Evolutionary conservation across 1,140 invertebrate species (phyloP), one percentile per base, ranked within the genome.

Genomic region (Ectropis grisescens): DNA sequence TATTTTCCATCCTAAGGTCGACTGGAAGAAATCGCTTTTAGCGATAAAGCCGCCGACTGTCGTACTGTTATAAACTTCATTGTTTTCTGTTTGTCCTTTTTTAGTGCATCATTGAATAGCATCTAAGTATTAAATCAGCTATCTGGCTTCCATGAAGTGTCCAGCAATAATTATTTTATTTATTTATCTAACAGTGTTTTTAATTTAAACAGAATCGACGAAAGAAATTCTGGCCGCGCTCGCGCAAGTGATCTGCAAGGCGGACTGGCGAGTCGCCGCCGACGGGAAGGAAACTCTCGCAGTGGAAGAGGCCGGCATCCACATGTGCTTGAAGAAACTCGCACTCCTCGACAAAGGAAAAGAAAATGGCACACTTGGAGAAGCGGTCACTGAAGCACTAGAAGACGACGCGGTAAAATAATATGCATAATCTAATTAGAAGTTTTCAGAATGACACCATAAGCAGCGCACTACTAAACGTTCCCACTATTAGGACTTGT

Each of bases 261-360:
- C 64, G 0, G 58, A 68, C 14, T 82, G 80, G 47, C 64, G 40
- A 3, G 55, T 86, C 1, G 58, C 47, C 10, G 62, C 80, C 11
- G 79, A 82, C 11, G 81, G 78, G 0, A 61, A 81, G 23, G 78
- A 87, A 28, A 55, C 82, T 9, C 65, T 84, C 5, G 87, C 87
- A 5, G 83, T 95, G n/a, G 93, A 96, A 79, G 87, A 94, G 69
- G 70, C 90, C 0, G 93, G 91, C 8, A 82, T 93, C 37, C 92
- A 95, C 68, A 86, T 91, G 83, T 87, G 89, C 19, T 60, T 95
- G 2, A 95, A 95, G 50, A 93, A 93, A 71, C 72, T 96, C 9
- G 86, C 93, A 10, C 81, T 86, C 32, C 70, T 88, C 33, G 91
- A 94, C 39, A 75, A 82, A 45, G 66, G 58, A 10, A 55, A 48